Percentiles rank a stretch among this genome's conserved stretches.
These are phyloP conservation scores for Pagetopsis macropterus DNA, from an alignment of 2,797 vertebrate genomes.

Conservation along the genomic window DNA sequence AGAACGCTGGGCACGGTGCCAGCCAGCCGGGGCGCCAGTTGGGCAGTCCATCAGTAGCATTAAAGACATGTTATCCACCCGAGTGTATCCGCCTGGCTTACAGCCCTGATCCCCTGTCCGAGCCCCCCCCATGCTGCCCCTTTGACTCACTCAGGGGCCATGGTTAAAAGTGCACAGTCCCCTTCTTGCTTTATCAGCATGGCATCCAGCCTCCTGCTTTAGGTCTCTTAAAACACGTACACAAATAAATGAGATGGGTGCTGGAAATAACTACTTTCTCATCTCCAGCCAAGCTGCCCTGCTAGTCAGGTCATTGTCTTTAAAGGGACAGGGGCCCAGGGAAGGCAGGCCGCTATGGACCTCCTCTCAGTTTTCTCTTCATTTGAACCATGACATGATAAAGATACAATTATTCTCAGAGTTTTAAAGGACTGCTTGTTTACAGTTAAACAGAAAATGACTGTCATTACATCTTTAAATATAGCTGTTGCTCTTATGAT, in stretches of 20 bases:
- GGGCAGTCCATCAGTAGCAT: conserved; percentile 74
- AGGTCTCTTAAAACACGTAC: conserved; percentile 70
- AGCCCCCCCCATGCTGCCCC: conserved; percentile 50
- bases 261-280: conserved; percentile 75
- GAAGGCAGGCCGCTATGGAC: conserved; percentile 24
- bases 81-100: conserved; percentile 71
- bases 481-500: conserved; percentile 49
- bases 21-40: conserved; percentile 75
- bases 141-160: conserved; percentile 43
- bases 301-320: conserved; percentile 72
- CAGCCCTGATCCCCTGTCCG: conserved; percentile 67
- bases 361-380: conserved; percentile 33
- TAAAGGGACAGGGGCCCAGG: conserved; percentile 58
- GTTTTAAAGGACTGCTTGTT: conserved; percentile 58
- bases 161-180: conserved; percentile 56
- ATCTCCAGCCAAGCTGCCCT: conserved; percentile 71
- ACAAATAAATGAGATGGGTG: conserved; percentile 72
- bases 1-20: conserved; percentile 64
- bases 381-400: conserved; percentile 37
- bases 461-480: conserved; percentile 64
- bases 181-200: conserved; percentile 74
- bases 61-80: conserved; percentile 77
- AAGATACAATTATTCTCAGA: conserved; percentile 46
- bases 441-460: conserved; percentile 47
- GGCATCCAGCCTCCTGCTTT: conserved; percentile 62